These are phyloP conservation scores for Carcina quercana DNA, from an alignment of 2,888 invertebrate genomes.

Conservation along the genomic window DNA sequence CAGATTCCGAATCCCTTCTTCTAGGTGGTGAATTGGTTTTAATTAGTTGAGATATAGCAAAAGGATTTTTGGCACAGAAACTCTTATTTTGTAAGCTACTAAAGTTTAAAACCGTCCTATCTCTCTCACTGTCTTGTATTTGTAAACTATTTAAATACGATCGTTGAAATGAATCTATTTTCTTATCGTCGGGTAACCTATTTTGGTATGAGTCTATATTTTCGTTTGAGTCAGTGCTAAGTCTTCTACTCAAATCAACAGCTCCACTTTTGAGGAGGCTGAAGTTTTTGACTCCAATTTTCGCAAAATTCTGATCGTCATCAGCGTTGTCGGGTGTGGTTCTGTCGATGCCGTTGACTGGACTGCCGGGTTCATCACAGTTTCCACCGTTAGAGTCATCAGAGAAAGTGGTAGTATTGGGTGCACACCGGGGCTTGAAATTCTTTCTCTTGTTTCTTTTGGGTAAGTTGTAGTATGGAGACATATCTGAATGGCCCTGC, in stretches of 20 bases:
- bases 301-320: conserved; percentile 44
- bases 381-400: conserved; percentile 64
- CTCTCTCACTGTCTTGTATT: conserved; percentile 50
- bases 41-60: conserved; percentile 71
- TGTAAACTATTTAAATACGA: conserved; percentile 69
- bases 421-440: conserved; percentile 83
- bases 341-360: conserved; percentile 57
- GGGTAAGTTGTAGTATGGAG: conserved; percentile 69
- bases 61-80: conserved; percentile 73
- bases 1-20: conserved; percentile 68
- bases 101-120: conserved; percentile 61
- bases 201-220: conserved; percentile 67
- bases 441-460: conserved; percentile 86
- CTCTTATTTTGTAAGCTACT: conserved; percentile 68
- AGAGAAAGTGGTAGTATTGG: conserved; percentile 68
- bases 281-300: conserved; percentile 68
- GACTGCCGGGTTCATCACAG: conserved; percentile 43
- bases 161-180: conserved; percentile 61
- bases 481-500: conserved; percentile 56
- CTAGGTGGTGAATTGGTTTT: conserved; percentile 70
- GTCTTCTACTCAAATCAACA: conserved; percentile 65
- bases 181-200: conserved; percentile 59
- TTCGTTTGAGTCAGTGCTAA: conserved; percentile 69
- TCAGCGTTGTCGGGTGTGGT: conserved; percentile 48
- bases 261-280: conserved; percentile 64